Conservation (phyloP, 2,888 invertebrate species). For the Junonia oenone region DNA sequence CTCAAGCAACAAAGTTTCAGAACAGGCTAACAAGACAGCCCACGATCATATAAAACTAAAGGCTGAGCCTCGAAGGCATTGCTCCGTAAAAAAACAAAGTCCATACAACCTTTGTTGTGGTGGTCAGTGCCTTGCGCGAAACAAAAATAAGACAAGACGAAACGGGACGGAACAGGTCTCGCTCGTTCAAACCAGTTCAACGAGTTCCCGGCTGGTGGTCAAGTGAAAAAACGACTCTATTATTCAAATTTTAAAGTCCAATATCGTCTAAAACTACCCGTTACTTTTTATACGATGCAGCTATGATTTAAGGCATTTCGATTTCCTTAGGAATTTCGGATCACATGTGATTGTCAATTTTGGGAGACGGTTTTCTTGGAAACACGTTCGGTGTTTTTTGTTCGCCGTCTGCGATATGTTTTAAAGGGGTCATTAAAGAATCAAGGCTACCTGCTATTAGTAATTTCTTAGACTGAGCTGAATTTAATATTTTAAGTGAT, state of each 20-base stretch:
- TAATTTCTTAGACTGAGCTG: constrained; percentile 16
- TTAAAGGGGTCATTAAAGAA: constrained; percentile 23
- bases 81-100: constrained; percentile 56
- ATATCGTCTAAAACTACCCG: constrained; percentile 12
- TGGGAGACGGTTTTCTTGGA: constrained; percentile 35
- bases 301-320: constrained; percentile 73
- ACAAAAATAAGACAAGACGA: constrained; percentile 68
- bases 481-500: not conserved
- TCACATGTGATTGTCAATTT: constrained; percentile 40
- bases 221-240: constrained; percentile 33
- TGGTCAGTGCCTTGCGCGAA: constrained; percentile 75
- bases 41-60: constrained; percentile 23
- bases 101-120: constrained; percentile 73
- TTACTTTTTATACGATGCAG: constrained; percentile 32
- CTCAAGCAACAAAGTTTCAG: not conserved
- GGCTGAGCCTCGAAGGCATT: constrained; percentile 47
- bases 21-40: constrained; percentile 9
- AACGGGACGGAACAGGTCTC: constrained; percentile 53
- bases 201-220: constrained; percentile 52
- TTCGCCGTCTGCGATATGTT: constrained; percentile 25
- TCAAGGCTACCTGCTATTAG: constrained; percentile 27
- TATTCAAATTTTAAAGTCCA: constrained; percentile 28
- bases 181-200: constrained; percentile 58
- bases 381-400: constrained; percentile 29
- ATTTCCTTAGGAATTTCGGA: constrained; percentile 72